phyloP scores from a whole-genome alignment of 2,888 invertebrate genomes.

The Drosophila neonasuta region DNA sequence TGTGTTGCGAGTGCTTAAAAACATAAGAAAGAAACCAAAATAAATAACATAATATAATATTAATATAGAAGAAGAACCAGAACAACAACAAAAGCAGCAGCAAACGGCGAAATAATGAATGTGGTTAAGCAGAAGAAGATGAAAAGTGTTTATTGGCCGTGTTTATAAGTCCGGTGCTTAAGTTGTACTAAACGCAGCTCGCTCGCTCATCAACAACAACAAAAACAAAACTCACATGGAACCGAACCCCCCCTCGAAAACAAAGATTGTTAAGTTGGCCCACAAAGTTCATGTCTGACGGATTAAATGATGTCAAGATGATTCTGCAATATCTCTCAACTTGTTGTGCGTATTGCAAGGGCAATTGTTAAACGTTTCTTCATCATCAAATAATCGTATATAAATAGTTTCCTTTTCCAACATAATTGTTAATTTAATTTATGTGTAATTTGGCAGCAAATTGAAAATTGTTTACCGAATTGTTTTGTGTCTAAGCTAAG shows the following conservation, averaged over 20 bases:
- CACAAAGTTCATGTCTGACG: not conserved
- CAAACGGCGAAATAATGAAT: slow-evolving; percentile 19
- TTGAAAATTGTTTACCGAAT: slow-evolving; percentile 6
- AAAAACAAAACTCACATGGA: slow-evolving; percentile 22
- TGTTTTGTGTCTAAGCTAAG: not conserved
- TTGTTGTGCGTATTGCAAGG: slow-evolving; percentile 43
- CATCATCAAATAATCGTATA: not conserved
- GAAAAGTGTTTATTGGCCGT: slow-evolving; percentile 22
- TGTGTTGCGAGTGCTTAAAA: slow-evolving; percentile 49
- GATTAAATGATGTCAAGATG: slow-evolving; percentile 29
- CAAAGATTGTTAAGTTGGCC: slow-evolving; percentile 63
- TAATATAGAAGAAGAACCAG: slow-evolving; percentile 38
- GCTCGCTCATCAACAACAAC: slow-evolving; percentile 29
- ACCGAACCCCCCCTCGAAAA: slow-evolving; percentile 37
- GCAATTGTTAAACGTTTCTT: slow-evolving; percentile 47
- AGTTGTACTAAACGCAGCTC: slow-evolving; percentile 27
- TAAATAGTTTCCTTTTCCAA: slow-evolving; percentile 2
- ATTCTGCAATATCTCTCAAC: slow-evolving; percentile 51
- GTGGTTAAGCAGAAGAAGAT: slow-evolving; percentile 2
- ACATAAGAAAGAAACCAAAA: slow-evolving; percentile 68
- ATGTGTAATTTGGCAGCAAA: not conserved
- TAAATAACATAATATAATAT: slow-evolving; percentile 40
- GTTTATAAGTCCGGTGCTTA: slow-evolving; percentile 40
- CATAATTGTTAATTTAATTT: slow-evolving; percentile 3
- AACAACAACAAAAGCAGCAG: slow-evolving; percentile 22